A percentile compares a stretch with the other conserved stretches of the same genome.
Conservation (phyloP, 2,888 invertebrate species). For the Eledona agricola region DNA sequence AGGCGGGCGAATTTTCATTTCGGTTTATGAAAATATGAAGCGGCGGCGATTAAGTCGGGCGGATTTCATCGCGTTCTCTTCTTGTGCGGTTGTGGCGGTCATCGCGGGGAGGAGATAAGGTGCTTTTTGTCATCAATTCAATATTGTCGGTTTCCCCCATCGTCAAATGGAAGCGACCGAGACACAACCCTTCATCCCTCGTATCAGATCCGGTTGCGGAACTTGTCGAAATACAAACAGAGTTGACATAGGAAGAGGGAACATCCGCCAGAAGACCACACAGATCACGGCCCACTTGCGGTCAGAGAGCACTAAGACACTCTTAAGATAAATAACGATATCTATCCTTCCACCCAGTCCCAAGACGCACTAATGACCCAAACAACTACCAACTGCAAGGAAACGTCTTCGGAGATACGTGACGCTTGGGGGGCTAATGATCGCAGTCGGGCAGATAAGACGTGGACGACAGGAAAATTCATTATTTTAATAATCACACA, state of each 20-base stretch:
- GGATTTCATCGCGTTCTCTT: too few relatives aligned
- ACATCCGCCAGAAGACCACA: constrained; percentile 56
- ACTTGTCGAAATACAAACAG: constrained; percentile 60
- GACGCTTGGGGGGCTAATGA: constrained; percentile 43
- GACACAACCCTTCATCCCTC: constrained; percentile 60
- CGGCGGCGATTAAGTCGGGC: too few relatives aligned
- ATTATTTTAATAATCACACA: constrained; percentile 43
- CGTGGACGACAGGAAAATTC: constrained; percentile 40
- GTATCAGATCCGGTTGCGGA: constrained; percentile 58
- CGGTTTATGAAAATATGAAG: too few relatives aligned
- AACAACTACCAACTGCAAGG: constrained; percentile 58
- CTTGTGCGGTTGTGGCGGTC: too few relatives aligned
- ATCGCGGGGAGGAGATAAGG: too few relatives aligned
- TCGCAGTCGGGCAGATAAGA: constrained; percentile 36
- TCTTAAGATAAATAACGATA: constrained; percentile 64
- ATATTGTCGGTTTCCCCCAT: too few relatives aligned
- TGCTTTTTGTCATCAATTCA: too few relatives aligned
- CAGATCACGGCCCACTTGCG: constrained; percentile 60
- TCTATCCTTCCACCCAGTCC: constrained; percentile 57
- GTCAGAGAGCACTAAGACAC: constrained; percentile 58
- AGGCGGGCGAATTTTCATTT: too few relatives aligned
- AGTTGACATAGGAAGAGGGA: constrained; percentile 57
- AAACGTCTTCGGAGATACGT: constrained; percentile 55
- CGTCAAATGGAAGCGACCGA: too few relatives aligned
- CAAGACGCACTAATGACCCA: constrained; percentile 61